Percentiles rank a stretch among this genome's conserved stretches.
Conservation (phyloP, 2,888 invertebrate genomes). For the Nudaria mundana region DNA sequence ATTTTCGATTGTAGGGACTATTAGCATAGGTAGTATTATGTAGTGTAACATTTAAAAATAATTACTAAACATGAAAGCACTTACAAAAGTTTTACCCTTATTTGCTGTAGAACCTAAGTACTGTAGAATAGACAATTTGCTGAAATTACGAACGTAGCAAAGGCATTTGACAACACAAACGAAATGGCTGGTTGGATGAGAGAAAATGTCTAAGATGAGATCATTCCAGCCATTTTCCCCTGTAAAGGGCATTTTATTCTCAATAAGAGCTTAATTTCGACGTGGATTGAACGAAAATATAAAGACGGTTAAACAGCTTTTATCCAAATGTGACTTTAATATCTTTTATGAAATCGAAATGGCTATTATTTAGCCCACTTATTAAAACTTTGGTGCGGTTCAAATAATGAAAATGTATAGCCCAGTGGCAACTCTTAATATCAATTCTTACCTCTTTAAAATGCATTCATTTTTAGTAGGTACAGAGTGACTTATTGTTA, state of each 20-base stretch:
- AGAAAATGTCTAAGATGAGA: no score
- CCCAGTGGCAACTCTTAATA: not conserved
- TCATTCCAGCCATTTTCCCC: constrained; percentile 30
- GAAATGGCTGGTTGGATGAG: no score
- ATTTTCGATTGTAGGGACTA: no score
- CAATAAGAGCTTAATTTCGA: constrained; percentile 35
- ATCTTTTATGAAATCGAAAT: constrained; percentile 10
- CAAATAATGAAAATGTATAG: not conserved
- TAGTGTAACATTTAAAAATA: no score
- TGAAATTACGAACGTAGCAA: constrained; percentile 21
- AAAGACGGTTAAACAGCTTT: constrained; percentile 19
- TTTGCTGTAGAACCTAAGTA: no score
- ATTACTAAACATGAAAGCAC: no score
- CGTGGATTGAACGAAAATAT: constrained; percentile 16
- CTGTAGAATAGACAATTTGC: constrained; percentile 9
- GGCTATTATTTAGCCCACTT: not conserved
- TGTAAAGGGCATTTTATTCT: constrained; percentile 22
- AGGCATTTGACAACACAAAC: constrained; percentile 35
- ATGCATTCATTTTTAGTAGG: not conserved
- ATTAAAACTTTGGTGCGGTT: not conserved
- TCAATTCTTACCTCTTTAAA: not conserved
- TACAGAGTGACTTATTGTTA: no score
- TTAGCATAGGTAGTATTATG: no score
- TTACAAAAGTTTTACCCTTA: no score
- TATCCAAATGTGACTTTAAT: constrained; percentile 7